Base-by-base conservation (phyloP, 2,113 vertebrate species). In the Lophura nycthemera region DNA sequence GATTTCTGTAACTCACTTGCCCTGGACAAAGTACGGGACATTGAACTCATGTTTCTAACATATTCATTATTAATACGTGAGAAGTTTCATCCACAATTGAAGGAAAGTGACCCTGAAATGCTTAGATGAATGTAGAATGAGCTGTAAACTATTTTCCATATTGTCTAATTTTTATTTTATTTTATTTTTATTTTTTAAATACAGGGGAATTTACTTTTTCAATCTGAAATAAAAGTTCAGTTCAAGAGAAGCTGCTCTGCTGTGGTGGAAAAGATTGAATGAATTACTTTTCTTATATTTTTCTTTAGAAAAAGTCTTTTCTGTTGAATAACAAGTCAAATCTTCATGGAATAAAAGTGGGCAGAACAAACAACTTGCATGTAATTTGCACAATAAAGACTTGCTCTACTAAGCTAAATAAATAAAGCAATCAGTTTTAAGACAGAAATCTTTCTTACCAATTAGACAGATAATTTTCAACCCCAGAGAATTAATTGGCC, bases 61-160 rank as follows among this genome's bases (percentile, higher is more conserved):
- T 80, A 93, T 80, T 94, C 95, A 71, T 72, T 86, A 93, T 93
- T 96, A 77, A 43, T 90, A 84, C 83, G 60, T 71, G 92, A 95
- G 67, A 88, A 94, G 83, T 76, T 91, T 94, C 82, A 95, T 96
- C 52, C 64, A 78, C 18, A 63, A 43, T 91, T 95, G 59, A 97
- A 97, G 89, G 81, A 97, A 97, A 97, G 92, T 70, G 94, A 90
- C 34, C 17, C 67, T 97, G 83, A 36, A 94, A 84, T 95, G 73
- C 29, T 80, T 45, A 66, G 25, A 65, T 80, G 43, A 72, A 95
- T 92, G 85, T 89, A 91, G 81, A 90, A 40, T 92, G 91, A 96
- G 72, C 73, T 94, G 86, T 59, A 94, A 91, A 95, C 70, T 81
- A 43, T 34, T 93, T 90, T 93, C 91, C 63, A 88, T 50, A 11